A percentile compares a stretch with the other conserved stretches of the same genome.
These are phyloP conservation scores for Drosophila stalkeri DNA, from an alignment of 2,888 invertebrate genomes.

Conservation along the genomic window DNA sequence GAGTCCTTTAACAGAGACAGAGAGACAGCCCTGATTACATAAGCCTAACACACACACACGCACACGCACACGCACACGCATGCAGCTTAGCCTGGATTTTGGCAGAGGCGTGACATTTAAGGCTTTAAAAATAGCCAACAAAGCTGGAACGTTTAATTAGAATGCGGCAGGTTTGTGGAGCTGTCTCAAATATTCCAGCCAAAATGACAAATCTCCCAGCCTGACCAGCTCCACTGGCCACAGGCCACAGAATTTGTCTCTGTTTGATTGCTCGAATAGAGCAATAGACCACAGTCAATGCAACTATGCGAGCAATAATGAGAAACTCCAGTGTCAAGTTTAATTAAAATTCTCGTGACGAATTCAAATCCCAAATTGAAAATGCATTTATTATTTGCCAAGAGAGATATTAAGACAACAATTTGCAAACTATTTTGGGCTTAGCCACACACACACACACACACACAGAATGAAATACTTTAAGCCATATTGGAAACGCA, in stretches of 20 bases:
- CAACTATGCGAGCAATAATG: constrained; percentile 9
- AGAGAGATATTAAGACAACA: background rate
- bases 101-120: constrained; percentile 67
- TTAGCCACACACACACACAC: background rate
- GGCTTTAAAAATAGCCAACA: constrained; percentile 64
- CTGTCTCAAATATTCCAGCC: constrained; percentile 37
- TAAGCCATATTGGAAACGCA: constrained; percentile 7
- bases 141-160: constrained; percentile 72
- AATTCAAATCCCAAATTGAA: constrained; percentile 4
- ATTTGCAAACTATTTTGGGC: constrained; percentile 9
- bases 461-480: background rate
- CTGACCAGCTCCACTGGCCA: background rate
- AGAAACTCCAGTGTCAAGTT: constrained; percentile 6
- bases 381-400: constrained; percentile 13
- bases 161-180: constrained; percentile 56
- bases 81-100: constrained; percentile 40
- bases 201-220: constrained; percentile 29
- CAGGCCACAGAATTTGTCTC: constrained; percentile 14
- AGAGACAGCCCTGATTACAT: constrained; percentile 70
- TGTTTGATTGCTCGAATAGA: constrained; percentile 27
- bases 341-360: constrained; percentile 18
- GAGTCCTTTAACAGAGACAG: constrained; percentile 32
- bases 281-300: constrained; percentile 6
- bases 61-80: constrained; percentile 3
- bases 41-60: constrained; percentile 55